phyloP scores from a whole-genome alignment of 2,113 vertebrate genomes.

The Procavia capensis region DNA sequence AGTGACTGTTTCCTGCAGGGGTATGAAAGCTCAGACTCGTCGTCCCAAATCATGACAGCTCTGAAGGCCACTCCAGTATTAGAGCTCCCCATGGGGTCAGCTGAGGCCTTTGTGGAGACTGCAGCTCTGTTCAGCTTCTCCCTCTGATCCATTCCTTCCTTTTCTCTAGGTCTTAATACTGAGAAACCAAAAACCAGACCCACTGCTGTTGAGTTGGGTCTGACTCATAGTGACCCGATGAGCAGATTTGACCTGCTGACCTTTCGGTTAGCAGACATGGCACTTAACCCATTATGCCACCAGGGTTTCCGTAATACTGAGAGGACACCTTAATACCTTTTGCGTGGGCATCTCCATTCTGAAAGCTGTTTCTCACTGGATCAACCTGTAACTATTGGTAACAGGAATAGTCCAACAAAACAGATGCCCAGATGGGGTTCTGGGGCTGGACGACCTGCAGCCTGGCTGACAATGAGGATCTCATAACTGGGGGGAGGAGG shows the following conservation, averaged over 20 bases:
- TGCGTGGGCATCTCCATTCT: neutral
- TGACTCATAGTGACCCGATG: too few relatives aligned
- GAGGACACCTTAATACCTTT: neutral
- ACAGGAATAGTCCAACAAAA: neutral
- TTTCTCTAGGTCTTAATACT: neutral
- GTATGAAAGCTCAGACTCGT: neutral
- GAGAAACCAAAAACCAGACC: too few relatives aligned
- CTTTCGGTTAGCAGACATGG: too few relatives aligned
- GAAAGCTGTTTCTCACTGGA: neutral
- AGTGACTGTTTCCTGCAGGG: neutral
- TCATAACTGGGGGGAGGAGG: neutral
- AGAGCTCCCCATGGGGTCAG: neutral
- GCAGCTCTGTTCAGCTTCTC: neutral
- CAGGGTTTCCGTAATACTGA: too few relatives aligned
- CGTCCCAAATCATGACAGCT: neutral
- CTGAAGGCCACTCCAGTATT: neutral
- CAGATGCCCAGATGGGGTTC: neutral
- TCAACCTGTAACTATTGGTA: neutral
- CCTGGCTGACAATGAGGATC: neutral
- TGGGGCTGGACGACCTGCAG: neutral
- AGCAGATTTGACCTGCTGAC: too few relatives aligned
- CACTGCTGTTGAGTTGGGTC: too few relatives aligned
- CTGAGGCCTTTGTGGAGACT: neutral
- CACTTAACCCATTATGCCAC: too few relatives aligned
- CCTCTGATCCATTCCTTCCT: neutral